These are phyloP conservation scores for Phaenicophaeus curvirostris DNA, from an alignment of 2,797 vertebrate genomes.

Conservation along the genomic window DNA sequence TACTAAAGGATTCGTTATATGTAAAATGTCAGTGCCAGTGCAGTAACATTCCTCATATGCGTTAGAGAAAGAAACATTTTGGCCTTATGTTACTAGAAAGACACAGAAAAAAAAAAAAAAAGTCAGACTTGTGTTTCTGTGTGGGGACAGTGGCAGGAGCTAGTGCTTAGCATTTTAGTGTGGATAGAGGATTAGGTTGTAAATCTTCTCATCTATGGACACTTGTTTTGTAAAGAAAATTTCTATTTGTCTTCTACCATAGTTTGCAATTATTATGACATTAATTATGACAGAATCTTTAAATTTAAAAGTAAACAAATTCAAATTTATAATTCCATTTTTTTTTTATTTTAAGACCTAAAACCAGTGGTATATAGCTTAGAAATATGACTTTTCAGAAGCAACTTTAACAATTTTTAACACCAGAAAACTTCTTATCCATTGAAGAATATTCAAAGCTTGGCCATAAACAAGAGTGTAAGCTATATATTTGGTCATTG, in stretches of 20 bases:
- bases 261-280: neutral
- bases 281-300: neutral
- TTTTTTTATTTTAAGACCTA: neutral
- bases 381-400: neutral
- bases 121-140: neutral
- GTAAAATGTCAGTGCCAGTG: neutral
- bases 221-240: neutral
- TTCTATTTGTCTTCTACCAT: neutral
- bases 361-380: neutral
- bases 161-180: neutral
- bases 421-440: neutral
- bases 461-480: neutral
- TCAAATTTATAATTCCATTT: no score
- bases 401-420: neutral
- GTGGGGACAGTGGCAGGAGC: neutral
- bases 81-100: no score
- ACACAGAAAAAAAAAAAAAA: neutral
- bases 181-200: neutral
- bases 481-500: neutral
- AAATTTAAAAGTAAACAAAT: neutral
- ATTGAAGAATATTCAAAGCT: neutral
- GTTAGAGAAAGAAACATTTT: neutral
- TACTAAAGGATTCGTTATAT: neutral
- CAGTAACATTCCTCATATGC: neutral
- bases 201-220: neutral